Base-by-base conservation (phyloP, 2,113 vertebrate species). In the Gobiocypris rarus region DNA sequence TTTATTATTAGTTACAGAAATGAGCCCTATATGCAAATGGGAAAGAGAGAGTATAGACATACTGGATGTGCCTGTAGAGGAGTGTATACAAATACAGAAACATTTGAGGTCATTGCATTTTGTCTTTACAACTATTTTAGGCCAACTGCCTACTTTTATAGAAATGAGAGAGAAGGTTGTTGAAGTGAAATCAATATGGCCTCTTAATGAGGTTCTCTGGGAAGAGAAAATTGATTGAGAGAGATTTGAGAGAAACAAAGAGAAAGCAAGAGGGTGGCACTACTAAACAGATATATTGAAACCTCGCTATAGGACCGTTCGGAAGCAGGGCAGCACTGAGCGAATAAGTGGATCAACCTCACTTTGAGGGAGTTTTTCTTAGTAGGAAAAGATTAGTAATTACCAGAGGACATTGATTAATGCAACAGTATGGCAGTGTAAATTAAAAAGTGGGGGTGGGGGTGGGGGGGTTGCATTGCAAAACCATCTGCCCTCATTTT, bases 201-300 rank as follows among this genome's bases (percentile, higher is more conserved):
- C 84, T 83, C 78, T 91, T 92, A 92, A 93, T 93, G 92, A 93
- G 87, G 91, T 87, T 86, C 86, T 90, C 86, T 86, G 88, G 86
- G 89, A 88, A 83, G 84, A 61, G 81, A 87, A 58, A 79, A 71
- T 50, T 70, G 70, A 56, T 31, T 54, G 9, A 63, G 76, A 63
- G 41, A 31, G 34, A 34, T 69, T 69, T 1, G 31, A 38, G 31
- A 69, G 65, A 69, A 38, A 38, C 17, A 71, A 70, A 45, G 50
- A 48, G 15, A 19, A 28, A 67, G 56, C 24, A 69, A 75, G 24
- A 43, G n/a, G 34, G 31, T n/a, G 19, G 34, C 67, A 70, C 34
- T 70, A n/a, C 65, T 70, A n/a, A 69, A 41, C 67, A n/a, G 13
- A 69, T 70, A 41, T 70, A 70, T 63, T 43, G 15, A 34, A 75